These are phyloP conservation scores for Cyclura pinguis DNA, from an alignment of 2,797 vertebrate genomes.

Conservation along the genomic window DNA sequence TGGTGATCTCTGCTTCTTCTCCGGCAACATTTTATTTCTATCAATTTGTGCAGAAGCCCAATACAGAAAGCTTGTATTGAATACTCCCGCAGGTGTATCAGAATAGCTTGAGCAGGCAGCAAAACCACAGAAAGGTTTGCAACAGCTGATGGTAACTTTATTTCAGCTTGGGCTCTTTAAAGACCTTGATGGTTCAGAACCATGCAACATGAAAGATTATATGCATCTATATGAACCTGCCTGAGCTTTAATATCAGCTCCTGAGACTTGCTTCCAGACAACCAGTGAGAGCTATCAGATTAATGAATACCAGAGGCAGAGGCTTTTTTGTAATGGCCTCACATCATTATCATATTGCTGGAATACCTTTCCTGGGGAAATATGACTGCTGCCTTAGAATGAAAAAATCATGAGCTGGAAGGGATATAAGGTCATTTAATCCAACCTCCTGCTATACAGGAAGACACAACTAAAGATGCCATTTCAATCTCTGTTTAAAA, in stretches of 20 bases:
- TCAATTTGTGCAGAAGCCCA: background rate
- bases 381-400: no score
- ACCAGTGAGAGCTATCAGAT: background rate
- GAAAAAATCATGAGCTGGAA: no score
- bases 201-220: background rate
- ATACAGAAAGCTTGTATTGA: background rate
- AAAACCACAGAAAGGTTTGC: background rate
- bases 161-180: background rate
- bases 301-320: background rate
- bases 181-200: background rate
- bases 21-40: constrained; percentile 5
- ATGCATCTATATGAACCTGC: background rate
- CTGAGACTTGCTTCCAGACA: background rate
- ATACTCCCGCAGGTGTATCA: constrained; percentile 21
- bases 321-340: background rate
- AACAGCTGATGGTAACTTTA: background rate
- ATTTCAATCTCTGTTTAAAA: no score
- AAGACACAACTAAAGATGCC: no score
- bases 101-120: background rate
- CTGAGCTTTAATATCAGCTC: background rate
- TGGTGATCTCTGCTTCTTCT: background rate
- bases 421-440: no score
- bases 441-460: no score
- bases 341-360: background rate
- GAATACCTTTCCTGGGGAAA: background rate